Base-by-base conservation (phyloP, 2,797 vertebrate species). In the Typhlichthys eigenmanni region DNA sequence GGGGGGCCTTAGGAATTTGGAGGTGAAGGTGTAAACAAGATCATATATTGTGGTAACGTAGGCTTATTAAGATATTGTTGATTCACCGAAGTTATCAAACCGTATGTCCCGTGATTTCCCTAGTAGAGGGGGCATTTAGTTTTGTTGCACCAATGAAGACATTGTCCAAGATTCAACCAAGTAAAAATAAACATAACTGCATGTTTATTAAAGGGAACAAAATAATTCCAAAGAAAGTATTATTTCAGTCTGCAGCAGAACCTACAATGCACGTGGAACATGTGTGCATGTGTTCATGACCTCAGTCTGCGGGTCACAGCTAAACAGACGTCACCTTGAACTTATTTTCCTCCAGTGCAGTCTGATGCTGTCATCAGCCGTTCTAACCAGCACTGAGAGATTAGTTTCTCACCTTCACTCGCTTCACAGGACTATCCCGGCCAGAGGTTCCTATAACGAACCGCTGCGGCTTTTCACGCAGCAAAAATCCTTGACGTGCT, bases 321-420 rank as follows among this genome's bases (percentile, higher is more conserved):
- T 66, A 48, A 74, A 68, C 81, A 76, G 69, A 78, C 66, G 77
- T 76, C 83, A 71, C 84, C 75, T 79, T 77, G 75, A 87, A 71
- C 79, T 61, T 78, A 66, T 80, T 81, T 79, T 69, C 51, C 19
- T 76, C 71, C 53, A 59, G 61, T 62, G 68, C 61, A 47, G 72
- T 60, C 51, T 64, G 62, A 55, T 0, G 17, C 65, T 82, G 74
- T 84, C 79, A 78, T 81, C 81, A 13, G 69, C 55, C 50, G 53
- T 1, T 9, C 64, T 60, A 66, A 60, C 24, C 34, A 75, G 68
- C 54, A 55, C 73, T 46, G 68, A 87, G 63, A 69, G 81, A 85
- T 83, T 61, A 55, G 54, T 62, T 64, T 9, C 63, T 65, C 43
- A 1, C 46, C 75, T 55, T 19, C 64, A 13, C 71, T 60, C 72